These are phyloP conservation scores for Ladona fulva DNA, from an alignment of 1,140 invertebrate genomes.

Conservation along the genomic window DNA sequence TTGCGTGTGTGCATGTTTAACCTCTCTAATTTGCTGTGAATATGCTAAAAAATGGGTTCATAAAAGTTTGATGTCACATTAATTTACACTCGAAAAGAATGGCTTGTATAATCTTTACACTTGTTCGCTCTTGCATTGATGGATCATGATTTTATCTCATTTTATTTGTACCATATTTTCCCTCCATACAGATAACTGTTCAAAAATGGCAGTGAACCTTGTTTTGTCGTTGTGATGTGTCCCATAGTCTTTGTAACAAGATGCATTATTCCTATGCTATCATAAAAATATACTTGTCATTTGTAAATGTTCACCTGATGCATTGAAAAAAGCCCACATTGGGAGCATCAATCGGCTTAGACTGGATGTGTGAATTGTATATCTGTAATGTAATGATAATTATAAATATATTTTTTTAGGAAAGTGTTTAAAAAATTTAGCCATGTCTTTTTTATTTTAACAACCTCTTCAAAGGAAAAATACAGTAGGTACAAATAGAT, in stretches of 20 bases:
- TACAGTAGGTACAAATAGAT: no score
- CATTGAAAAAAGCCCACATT: conserved; percentile 9
- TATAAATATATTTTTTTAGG: conserved; percentile 9
- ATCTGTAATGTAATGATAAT: conserved; percentile 10
- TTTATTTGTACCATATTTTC: conserved; percentile 1
- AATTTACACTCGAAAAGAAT: not conserved
- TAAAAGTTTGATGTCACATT: not conserved
- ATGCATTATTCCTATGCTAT: conserved; percentile 10
- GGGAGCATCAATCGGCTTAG: conserved; percentile 8
- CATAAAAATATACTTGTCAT: conserved; percentile 5
- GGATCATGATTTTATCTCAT: conserved; percentile 6
- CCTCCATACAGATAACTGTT: not conserved
- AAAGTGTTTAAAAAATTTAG: conserved; percentile 2
- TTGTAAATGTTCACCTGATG: conserved; percentile 1
- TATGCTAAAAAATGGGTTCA: not conserved
- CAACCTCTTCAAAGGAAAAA: no score
- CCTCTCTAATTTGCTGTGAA: conserved; percentile 4
- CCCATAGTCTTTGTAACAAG: conserved; percentile 1
- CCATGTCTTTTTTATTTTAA: no score
- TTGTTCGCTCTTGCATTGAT: not conserved
- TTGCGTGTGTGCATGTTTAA: not conserved
- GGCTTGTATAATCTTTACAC: not conserved
- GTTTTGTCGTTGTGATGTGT: conserved; percentile 9
- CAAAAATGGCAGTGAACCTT: not conserved
- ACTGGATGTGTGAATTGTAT: conserved; percentile 9